These are phyloP conservation scores for Muschampia plurimacula DNA, from an alignment of 2,888 invertebrate genomes.

Conservation along the genomic window DNA sequence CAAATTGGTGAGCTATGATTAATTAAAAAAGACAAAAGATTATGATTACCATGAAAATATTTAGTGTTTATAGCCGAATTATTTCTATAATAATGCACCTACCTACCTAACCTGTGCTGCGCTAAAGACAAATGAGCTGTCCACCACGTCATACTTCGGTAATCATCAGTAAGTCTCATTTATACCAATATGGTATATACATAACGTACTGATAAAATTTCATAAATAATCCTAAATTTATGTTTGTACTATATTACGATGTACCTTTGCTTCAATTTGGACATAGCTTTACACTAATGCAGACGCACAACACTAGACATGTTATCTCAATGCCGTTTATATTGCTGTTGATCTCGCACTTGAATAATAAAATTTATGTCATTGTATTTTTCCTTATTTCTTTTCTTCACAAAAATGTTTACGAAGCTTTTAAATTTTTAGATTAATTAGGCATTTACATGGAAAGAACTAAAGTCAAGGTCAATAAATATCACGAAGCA, in stretches of 20 bases:
- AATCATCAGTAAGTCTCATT: too few species aligned
- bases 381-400: background rate
- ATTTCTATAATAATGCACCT: too few species aligned
- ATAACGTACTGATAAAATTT: too few species aligned
- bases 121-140: too few species aligned
- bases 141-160: too few species aligned
- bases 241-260: background rate
- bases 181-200: too few species aligned
- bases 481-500: slow-evolving; percentile 10
- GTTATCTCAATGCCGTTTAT: too few species aligned
- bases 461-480: background rate
- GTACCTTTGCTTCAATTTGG: background rate
- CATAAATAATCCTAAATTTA: too few species aligned
- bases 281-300: background rate
- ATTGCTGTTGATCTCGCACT: too few species aligned
- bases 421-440: background rate
- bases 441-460: too few species aligned
- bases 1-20: slow-evolving; percentile 8
- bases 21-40: background rate
- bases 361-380: too few species aligned
- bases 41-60: background rate
- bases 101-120: too few species aligned
- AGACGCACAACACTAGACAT: background rate
- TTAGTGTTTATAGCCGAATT: background rate
- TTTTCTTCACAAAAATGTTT: background rate